phyloP scores from a whole-genome alignment of 2,797 vertebrate genomes.

The Parauchenoglanis ngamensis region DNA sequence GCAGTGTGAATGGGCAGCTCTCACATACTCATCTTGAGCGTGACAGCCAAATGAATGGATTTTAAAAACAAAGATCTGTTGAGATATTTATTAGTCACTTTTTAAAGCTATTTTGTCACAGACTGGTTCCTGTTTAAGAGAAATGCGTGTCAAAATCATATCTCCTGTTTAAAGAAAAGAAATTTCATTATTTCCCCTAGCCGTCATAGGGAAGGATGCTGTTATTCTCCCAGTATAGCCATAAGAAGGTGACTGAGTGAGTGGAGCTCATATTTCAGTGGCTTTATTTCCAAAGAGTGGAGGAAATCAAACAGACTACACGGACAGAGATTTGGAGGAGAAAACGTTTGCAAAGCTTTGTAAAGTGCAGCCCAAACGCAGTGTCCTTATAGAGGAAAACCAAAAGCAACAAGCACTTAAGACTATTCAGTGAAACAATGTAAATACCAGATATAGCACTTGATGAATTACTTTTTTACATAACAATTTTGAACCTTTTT shows the following conservation, averaged over 20 bases:
- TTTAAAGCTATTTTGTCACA: not conserved
- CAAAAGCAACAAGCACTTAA: slow-evolving; percentile 24
- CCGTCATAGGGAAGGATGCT: not conserved
- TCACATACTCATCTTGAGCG: not conserved
- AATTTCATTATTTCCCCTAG: not conserved
- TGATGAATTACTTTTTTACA: slow-evolving; percentile 21
- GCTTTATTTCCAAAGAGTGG: slow-evolving; percentile 77
- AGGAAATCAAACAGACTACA: slow-evolving; percentile 67
- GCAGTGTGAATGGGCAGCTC: not conserved
- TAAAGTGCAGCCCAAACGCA: slow-evolving; percentile 39
- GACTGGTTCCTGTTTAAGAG: not conserved
- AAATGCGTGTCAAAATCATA: not conserved
- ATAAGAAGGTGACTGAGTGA: slow-evolving; percentile 48
- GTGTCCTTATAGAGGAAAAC: slow-evolving; percentile 31
- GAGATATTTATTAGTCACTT: slow-evolving; percentile 13
- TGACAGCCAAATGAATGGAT: not conserved
- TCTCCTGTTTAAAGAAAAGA: not conserved
- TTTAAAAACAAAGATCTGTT: slow-evolving; percentile 11
- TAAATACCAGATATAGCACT: slow-evolving; percentile 25
- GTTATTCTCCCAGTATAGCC: not conserved
- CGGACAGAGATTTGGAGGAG: slow-evolving; percentile 21
- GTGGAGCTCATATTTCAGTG: slow-evolving; percentile 64
- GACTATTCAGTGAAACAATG: slow-evolving; percentile 25
- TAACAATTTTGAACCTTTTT: not conserved
- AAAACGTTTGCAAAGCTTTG: slow-evolving; percentile 45